Base-by-base conservation (phyloP, 2,797 vertebrate species). In the Linurgus olivaceus region DNA sequence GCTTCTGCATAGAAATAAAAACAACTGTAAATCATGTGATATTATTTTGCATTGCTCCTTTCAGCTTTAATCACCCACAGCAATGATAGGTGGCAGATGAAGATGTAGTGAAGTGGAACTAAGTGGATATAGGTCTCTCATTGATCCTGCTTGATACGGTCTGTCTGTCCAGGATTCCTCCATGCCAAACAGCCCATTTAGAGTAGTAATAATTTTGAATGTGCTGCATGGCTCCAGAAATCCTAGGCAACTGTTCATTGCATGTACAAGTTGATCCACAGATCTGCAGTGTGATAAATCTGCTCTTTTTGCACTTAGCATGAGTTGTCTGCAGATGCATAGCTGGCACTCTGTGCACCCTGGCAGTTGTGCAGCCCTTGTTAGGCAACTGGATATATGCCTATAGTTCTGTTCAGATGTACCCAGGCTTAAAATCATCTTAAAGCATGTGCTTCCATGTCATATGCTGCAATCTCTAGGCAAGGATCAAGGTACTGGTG, bases 11-110 rank as follows among this genome's bases (percentile, higher is more conserved):
- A 77, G 61, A 94, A 77, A 74, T 50, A 75, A 86, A 76, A 80
- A 10, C 35, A 62, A 70, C 28, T 67, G 12, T 77, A 88, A 93
- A 88, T 61, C 20, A 55, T 59, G 13, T 61, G 14, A 50, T 83
- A 80, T 19, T 86, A 10, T 80, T 79, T 80, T 86, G 28, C 23
- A 58, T 21, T 92, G 65, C 35, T 90, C 48, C 37, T 78, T 88
- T 80, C 52, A 59, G 52, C 35, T 83, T 33, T 83, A 59, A 86
- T 88, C 38, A 59, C 42, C 50, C 37, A 48, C 45, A 74, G 52
- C 37, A 81, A 52, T 72, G 67, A 57, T 15, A 87, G 35, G 58
- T 65, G 54, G 50, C 92, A 90, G 78, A 91, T 85, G 78, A 91
- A 87, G 48, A 68, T 31, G 25, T 31, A 78, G 58, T n/a, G 42